phyloP scores from a whole-genome alignment of 2,888 invertebrate species.

The Neria commutata region DNA sequence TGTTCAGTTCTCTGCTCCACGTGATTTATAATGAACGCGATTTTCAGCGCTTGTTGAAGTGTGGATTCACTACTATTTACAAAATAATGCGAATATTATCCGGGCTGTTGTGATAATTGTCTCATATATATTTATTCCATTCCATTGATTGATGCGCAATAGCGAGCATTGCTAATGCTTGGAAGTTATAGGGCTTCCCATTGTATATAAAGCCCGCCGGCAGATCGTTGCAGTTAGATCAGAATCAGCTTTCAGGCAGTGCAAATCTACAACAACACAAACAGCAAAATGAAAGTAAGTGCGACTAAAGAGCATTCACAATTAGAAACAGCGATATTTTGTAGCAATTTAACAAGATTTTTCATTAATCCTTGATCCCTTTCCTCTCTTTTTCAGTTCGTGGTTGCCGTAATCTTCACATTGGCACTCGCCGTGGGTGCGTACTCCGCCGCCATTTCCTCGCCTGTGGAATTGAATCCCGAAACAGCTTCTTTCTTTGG shows the following conservation, averaged over 20 bases:
- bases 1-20: no score
- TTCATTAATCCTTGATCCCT: background rate
- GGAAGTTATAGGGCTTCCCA: no score
- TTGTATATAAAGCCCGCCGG: conserved; percentile 40
- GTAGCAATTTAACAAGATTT: background rate
- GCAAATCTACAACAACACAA: conserved; percentile 15
- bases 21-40: no score
- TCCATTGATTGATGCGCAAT: no score
- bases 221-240: conserved; percentile 42
- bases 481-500: conserved; percentile 33
- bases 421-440: conserved; percentile 56
- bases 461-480: conserved; percentile 28
- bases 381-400: conserved; percentile 40
- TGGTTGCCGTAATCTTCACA: conserved; percentile 48
- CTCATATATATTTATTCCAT: no score
- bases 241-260: conserved; percentile 47
- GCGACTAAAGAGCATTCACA: no score
- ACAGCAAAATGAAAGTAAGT: conserved; percentile 53
- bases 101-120: no score
- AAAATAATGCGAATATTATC: no score
- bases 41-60: no score
- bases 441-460: conserved; percentile 52
- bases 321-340: background rate
- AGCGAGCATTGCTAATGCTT: no score
- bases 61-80: no score